Conservation (phyloP, 2,797 vertebrate species). For the Amblyraja radiata region DNA sequence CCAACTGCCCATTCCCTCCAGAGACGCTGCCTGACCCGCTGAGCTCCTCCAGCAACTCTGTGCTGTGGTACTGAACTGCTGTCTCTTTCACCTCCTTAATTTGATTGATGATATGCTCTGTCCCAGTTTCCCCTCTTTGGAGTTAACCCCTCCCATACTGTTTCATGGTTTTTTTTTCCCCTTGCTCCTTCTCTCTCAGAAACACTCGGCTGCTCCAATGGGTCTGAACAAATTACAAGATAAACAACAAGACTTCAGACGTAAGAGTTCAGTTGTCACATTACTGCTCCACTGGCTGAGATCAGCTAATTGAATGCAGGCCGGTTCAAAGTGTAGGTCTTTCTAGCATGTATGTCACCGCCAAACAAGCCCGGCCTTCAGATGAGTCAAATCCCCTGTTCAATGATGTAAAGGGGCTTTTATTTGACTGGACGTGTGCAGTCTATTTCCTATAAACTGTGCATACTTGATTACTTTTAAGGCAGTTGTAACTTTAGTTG, state of each 20-base stretch:
- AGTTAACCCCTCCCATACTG: not conserved
- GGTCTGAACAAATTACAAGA: not conserved
- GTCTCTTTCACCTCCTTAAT: not conserved
- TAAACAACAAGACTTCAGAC: not conserved
- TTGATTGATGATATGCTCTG: not conserved
- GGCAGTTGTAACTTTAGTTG: not conserved
- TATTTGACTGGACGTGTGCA: not conserved
- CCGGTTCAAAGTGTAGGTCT: not conserved
- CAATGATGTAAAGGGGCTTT: not conserved
- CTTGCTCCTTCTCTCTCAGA: not conserved
- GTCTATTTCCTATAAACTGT: not conserved
- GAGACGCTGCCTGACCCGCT: too few relatives aligned
- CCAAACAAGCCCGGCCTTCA: not conserved
- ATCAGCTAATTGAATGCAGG: not conserved
- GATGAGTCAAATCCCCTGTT: not conserved
- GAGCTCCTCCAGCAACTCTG: too few relatives aligned
- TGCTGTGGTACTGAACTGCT: too few relatives aligned
- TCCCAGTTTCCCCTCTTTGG: not conserved
- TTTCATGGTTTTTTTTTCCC: not conserved
- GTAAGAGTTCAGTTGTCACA: constrained; percentile 1
- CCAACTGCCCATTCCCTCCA: too few relatives aligned
- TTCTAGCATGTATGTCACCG: not conserved
- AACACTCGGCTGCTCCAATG: not conserved
- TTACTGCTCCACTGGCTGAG: not conserved
- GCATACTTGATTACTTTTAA: not conserved